Evolutionary conservation across 2,888 invertebrate species (phyloP).

Genomic region (Brenthis ino): DNA sequence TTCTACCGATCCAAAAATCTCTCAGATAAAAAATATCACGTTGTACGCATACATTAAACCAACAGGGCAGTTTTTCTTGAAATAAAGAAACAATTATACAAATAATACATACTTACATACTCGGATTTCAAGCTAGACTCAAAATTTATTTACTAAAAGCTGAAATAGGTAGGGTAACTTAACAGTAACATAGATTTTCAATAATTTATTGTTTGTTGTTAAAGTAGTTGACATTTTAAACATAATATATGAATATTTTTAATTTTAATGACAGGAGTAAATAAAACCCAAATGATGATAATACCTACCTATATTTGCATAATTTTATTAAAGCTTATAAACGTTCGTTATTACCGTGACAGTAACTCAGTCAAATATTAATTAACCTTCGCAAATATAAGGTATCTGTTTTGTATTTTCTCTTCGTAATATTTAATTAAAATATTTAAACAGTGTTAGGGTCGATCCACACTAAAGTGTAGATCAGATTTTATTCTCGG

Average conservation of each 20-base stretch:
- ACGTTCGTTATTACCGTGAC: slow-evolving; percentile 8
- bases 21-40: too few species aligned
- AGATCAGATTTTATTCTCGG: too few species aligned
- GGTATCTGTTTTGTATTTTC: slow-evolving; percentile 2
- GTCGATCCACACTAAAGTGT: too few species aligned
- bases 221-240: background rate
- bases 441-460: slow-evolving; percentile 8
- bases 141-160: too few species aligned
- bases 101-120: too few species aligned
- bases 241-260: background rate
- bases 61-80: too few species aligned
- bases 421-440: slow-evolving; percentile 18
- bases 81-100: too few species aligned
- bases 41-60: too few species aligned
- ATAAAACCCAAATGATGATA: slow-evolving; percentile 6
- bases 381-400: slow-evolving; percentile 20
- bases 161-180: too few species aligned
- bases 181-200: too few species aligned
- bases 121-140: too few species aligned
- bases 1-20: too few species aligned
- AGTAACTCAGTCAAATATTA: slow-evolving; percentile 22
- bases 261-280: background rate
- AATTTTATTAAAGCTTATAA: slow-evolving; percentile 9
- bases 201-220: background rate
- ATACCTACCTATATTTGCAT: slow-evolving; percentile 14